Evolutionary conservation across 2,113 vertebrate species (phyloP), one percentile per base, ranked within the genome.

Genomic region (Regulus satrapa): DNA sequence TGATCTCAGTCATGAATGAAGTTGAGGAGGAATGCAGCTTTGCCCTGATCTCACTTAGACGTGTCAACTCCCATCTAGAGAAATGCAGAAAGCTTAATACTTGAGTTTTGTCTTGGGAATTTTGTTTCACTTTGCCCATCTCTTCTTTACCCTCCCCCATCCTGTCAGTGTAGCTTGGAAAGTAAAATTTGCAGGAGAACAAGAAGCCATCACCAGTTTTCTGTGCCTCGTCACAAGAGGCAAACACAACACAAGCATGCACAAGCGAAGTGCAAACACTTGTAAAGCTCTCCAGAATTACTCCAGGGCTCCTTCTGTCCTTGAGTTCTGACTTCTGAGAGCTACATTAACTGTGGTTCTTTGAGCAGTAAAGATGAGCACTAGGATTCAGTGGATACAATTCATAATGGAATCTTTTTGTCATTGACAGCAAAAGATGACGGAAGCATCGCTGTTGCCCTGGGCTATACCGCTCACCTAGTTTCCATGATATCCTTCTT

Each of bases 401-500:
- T 59, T 88, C 88, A 86, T 72, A 38, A n/a, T 2, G 25, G 20
- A 10, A 36, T 89, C 8, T 91, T 76, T 67, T 95, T 69, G 25
- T 87, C 64, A 28, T 95, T 97, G 84, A 51, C 98, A 99, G 99
- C 99, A 74, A 99, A 99, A 97, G 99, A 99, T 94, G 99, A 99
- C 38, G 99, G 99, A 91, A 99, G 99, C 94, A 98, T 99, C 46
- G 99, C 99, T 3, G 99, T 99, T 55, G 99, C 99, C 89, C 98
- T 99, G 95, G 99, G 99, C 96, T 99, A 99, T 95, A 99, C 99
- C 0, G 98, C 99, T 64, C 99, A 99, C 97, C 97, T 99, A 98
- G 99, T 99, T 91, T 98, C 99, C 88, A 99, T 99, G 99, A 99
- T 99, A 81, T 99, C 99, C 62, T 99, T 98, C 98, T 99, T 99